These are phyloP conservation scores for Petrolisthes cinctipes DNA, from an alignment of 2,888 invertebrate genomes.

Conservation along the genomic window DNA sequence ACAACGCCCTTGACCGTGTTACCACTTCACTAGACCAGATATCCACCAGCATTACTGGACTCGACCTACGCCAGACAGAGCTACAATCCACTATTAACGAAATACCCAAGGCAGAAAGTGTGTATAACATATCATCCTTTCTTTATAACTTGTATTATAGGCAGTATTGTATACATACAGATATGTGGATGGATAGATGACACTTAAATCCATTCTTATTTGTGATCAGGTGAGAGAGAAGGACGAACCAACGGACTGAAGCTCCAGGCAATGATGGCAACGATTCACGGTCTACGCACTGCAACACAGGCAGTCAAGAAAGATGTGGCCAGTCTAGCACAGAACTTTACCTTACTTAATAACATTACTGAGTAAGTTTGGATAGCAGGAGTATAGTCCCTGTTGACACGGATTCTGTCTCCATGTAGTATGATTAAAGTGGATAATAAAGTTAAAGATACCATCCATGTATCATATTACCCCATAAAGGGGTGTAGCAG, in stretches of 20 bases:
- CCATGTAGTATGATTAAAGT: too few species aligned
- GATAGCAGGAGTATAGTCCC: too few species aligned
- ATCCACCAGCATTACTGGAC: conserved; percentile 10
- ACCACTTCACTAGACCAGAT: conserved; percentile 26
- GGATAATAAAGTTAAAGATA: too few species aligned
- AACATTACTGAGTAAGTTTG: conserved; percentile 66
- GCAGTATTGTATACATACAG: not conserved
- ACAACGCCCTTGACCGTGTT: conserved; percentile 43
- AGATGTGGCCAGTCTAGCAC: conserved; percentile 64
- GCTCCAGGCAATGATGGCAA: conserved; percentile 66
- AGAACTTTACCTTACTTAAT: conserved; percentile 41
- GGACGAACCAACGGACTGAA: conserved; percentile 61
- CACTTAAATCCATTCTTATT: not conserved
- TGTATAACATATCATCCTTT: not conserved
- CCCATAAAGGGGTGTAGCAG: too few species aligned
- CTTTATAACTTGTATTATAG: not conserved
- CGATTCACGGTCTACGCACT: conserved; percentile 66
- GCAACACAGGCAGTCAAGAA: conserved; percentile 65
- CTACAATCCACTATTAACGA: conserved; percentile 11
- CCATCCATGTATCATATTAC: too few species aligned
- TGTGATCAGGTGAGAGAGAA: conserved; percentile 32
- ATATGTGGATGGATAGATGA: not conserved
- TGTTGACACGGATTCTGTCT: too few species aligned
- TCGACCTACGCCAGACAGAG: conserved; percentile 11
- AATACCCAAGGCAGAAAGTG: conserved; percentile 10